Percentiles rank a stretch among this genome's conserved stretches.
phyloP scores from a whole-genome alignment of 2,797 vertebrate genomes.

The Limosa lapponica region DNA sequence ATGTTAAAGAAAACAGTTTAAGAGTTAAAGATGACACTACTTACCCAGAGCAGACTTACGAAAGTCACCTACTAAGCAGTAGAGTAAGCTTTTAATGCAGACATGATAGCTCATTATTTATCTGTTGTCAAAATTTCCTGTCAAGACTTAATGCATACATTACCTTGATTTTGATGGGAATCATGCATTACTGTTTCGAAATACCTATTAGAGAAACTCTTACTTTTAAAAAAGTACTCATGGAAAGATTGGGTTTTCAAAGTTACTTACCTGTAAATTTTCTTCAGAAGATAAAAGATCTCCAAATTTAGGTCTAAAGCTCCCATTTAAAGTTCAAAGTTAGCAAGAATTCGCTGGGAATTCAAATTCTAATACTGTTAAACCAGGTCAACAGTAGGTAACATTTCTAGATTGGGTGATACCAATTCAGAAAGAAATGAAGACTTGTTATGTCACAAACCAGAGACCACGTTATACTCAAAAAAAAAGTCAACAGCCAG shows the following conservation, averaged over 20 bases:
- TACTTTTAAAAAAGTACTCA: background rate
- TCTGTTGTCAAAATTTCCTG: background rate
- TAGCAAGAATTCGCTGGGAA: background rate
- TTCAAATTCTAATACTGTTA: background rate
- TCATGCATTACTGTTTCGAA: background rate
- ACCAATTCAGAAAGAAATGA: background rate
- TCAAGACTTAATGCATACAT: background rate
- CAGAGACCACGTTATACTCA: background rate
- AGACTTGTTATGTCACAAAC: background rate
- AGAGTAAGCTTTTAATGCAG: slow-evolving; percentile 37
- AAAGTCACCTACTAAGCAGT: slow-evolving; percentile 41
- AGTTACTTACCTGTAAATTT: slow-evolving; percentile 23
- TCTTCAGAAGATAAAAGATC: background rate
- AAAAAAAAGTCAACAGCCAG: background rate
- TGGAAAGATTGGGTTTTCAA: background rate
- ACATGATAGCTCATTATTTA: background rate
- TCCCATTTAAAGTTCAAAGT: background rate
- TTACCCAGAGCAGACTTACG: slow-evolving; percentile 68
- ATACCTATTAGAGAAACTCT: background rate
- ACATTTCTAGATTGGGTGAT: background rate
- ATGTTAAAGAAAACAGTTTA: slow-evolving; percentile 78
- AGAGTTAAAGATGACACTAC: slow-evolving; percentile 69
- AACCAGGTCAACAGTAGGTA: slow-evolving; percentile 18
- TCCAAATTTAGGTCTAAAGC: background rate
- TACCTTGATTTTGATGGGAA: background rate